phyloP scores from a whole-genome alignment of 2,113 vertebrate genomes.

The Cheilinus undulatus region DNA sequence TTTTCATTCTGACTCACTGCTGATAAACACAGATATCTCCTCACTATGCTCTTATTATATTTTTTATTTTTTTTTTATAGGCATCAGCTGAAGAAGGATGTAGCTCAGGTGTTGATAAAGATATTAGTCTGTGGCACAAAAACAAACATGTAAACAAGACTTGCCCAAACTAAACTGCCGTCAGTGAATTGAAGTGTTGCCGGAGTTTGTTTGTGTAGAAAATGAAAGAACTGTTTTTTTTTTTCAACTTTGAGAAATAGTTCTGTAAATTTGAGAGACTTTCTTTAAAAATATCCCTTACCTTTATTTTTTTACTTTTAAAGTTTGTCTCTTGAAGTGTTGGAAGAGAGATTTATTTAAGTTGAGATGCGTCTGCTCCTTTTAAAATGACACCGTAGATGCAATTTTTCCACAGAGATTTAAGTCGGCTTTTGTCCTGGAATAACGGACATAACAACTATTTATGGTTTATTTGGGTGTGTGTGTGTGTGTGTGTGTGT shows the following conservation, averaged over 20 bases:
- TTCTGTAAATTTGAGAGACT: constrained; percentile 41
- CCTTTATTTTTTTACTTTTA: background rate
- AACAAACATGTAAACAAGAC: background rate
- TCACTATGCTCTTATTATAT: too few relatives aligned
- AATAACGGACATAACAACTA: constrained; percentile 29
- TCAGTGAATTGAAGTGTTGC: constrained; percentile 2
- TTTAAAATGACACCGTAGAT: constrained; percentile 13
- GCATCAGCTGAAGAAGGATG: background rate
- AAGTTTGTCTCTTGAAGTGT: constrained; percentile 17
- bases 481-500: background rate
- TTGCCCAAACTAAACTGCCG: constrained; percentile 15
- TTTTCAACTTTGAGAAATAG: constrained; percentile 22
- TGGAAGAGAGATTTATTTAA: constrained; percentile 34
- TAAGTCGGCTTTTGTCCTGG: constrained; percentile 6
- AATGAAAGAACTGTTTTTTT: constrained; percentile 9
- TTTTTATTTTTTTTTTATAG: too few relatives aligned
- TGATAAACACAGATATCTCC: background rate
- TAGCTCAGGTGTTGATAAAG: background rate
- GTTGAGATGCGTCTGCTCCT: background rate
- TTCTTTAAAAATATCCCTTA: constrained; percentile 6
- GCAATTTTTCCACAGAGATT: constrained; percentile 27
- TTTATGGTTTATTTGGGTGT: constrained; percentile 32
- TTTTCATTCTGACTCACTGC: constrained; percentile 1
- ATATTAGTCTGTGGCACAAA: background rate
- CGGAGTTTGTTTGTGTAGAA: background rate